Base-by-base conservation (phyloP, 2,797 vertebrate genomes). In the Naso thynnoides region DNA sequence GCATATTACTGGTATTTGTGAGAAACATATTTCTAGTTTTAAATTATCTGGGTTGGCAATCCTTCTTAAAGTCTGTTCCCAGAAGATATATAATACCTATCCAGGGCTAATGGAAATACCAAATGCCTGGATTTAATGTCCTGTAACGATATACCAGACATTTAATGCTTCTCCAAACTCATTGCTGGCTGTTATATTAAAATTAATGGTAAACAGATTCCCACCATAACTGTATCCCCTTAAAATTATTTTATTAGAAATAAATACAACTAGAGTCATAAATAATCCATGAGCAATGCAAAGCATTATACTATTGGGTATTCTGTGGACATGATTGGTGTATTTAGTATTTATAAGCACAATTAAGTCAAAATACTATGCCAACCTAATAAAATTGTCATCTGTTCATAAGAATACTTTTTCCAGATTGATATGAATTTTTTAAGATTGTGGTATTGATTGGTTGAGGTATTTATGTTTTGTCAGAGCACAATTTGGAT, bases 141-240 rank as follows among this genome's bases (percentile, higher is more conserved):
- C 74, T 84, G 82, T 66, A 92, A 88, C 76, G 79, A 63, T 65
- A 84, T 76, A 79, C 87, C 84, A 86, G 91, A 86, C 81, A 92
- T 93, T 91, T 27, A 75, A 50, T 73, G 52, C 83, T 89, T 83
- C 85, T 86, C 84, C 88, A 83, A 84, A 48, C 52, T 44, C n/a
- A 69, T 73, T 77, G 73, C 65, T 77, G 64, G 61, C 44, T 69
- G 68, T 61, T 18, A 77, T 70, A 73, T 82, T 3, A 52, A 68
- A 73, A 61, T 73, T 0, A 87, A 73, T 24, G 44, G 49, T 60
- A 39, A 18, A 38, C 21, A 74, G 39, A 33, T 52, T 45, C 61
- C 26, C 45, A 3, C 23, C 29, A 72, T 45, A 64, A 71, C 41
- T 36, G 10, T 27, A 45, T 49, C 15, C 53, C 29, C 16, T 19